These are phyloP conservation scores for Arenicola marina DNA, from an alignment of 2,888 invertebrate genomes.

Conservation along the genomic window DNA sequence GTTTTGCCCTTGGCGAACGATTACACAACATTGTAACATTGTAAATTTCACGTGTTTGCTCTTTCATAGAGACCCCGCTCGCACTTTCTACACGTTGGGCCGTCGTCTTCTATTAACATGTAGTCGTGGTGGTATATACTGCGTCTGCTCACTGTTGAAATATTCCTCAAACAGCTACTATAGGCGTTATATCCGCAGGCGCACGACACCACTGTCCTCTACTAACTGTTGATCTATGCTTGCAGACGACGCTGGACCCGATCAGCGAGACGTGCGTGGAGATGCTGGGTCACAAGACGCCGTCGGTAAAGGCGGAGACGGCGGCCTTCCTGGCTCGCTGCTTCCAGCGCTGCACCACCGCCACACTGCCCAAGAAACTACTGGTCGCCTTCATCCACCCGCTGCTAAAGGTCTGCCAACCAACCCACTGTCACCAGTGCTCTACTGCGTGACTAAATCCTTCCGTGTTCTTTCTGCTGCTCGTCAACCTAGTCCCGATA, in stretches of 20 bases:
- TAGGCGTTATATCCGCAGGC: background rate
- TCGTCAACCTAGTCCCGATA: too few relatives aligned
- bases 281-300: constrained; percentile 72
- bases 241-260: constrained; percentile 70
- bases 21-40: too few relatives aligned
- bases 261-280: constrained; percentile 78
- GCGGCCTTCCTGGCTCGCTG: constrained; percentile 82
- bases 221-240: constrained; percentile 26
- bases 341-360: constrained; percentile 78
- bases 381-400: constrained; percentile 80
- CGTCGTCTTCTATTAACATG: background rate
- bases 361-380: constrained; percentile 82
- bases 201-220: background rate
- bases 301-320: constrained; percentile 62
- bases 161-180: too few relatives aligned
- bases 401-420: constrained; percentile 72
- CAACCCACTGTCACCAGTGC: too few relatives aligned
- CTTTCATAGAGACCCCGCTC: too few relatives aligned
- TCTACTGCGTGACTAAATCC: too few relatives aligned
- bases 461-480: too few relatives aligned
- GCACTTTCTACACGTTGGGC: background rate
- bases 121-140: too few relatives aligned
- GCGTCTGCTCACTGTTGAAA: too few relatives aligned
- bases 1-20: too few relatives aligned
- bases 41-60: too few relatives aligned